These are phyloP conservation scores for Eumaeus atala DNA, from an alignment of 1,140 invertebrate species.

Conservation along the genomic window DNA sequence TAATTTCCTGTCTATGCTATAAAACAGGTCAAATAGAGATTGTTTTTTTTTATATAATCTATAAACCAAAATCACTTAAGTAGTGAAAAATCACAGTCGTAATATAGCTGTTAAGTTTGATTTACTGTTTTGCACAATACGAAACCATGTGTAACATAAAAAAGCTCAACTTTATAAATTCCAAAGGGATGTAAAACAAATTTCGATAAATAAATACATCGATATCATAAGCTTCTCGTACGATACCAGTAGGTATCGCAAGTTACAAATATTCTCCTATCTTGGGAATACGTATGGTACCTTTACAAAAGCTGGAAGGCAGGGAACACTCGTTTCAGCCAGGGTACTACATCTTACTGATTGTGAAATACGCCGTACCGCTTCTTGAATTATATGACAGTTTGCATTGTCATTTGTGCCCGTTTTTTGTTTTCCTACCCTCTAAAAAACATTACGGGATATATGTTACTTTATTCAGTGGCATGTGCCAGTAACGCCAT, in stretches of 20 bases:
- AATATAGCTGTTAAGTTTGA: too few relatives aligned
- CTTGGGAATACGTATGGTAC: slow-evolving; percentile 56
- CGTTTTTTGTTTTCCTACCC: slow-evolving; percentile 43
- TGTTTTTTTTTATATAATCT: too few relatives aligned
- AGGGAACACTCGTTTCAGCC: slow-evolving; percentile 14
- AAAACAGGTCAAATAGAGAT: too few relatives aligned
- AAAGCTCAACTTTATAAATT: too few relatives aligned
- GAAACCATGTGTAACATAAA: too few relatives aligned
- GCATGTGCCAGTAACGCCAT: slow-evolving; percentile 7
- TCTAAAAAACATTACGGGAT: slow-evolving; percentile 10
- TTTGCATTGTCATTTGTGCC: slow-evolving; percentile 59
- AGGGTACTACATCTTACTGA: slow-evolving; percentile 61
- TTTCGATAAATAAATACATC: too few relatives aligned
- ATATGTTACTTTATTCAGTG: slow-evolving; percentile 9
- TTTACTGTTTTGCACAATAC: too few relatives aligned
- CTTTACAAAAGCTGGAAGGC: not conserved
- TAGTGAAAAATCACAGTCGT: too few relatives aligned
- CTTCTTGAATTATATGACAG: slow-evolving; percentile 68
- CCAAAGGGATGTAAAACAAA: too few relatives aligned
- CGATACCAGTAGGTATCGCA: slow-evolving; percentile 1
- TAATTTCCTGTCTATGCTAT: too few relatives aligned
- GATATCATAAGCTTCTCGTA: too few relatives aligned
- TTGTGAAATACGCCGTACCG: slow-evolving; percentile 61
- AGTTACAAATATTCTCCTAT: slow-evolving; percentile 66
- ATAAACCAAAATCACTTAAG: too few relatives aligned